Base-by-base conservation (phyloP, 2,797 vertebrate genomes). In the Eulemur albifrons region DNA sequence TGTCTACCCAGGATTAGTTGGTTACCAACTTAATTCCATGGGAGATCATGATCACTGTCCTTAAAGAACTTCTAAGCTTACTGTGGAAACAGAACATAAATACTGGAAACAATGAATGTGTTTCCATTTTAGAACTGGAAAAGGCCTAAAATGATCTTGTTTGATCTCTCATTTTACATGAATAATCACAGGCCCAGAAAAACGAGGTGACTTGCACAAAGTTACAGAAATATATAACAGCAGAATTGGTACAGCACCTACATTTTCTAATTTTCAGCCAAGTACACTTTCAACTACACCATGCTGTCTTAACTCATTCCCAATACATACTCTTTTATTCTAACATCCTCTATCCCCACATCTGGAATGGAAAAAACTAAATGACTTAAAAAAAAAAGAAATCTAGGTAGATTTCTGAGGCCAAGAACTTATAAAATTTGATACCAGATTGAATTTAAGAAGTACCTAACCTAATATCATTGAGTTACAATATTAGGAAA, bases 101-200 rank as follows among this genome's bases (percentile, higher is more conserved):
- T n/a, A 81, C 43, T 61, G 72, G 67, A 90, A 88, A 96, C 25
- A 86, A 81, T 32, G 67, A 85, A 75, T 32, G 9, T n/a, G 32
- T 54, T 90, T 96, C 84, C 77, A 92, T 92, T 88, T 87, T 72
- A 72, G 45, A 97, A 77, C 23, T n/a, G 15, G 52, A 80, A 89
- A 69, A 93, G 17, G 89, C 2, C 15, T 70, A 73, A 92, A 92
- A 82, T 80, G 40, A 92, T 89, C 88, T 70, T 43, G 43, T 90
- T 85, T 32, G 86, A 84, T 21, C n/a, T 38, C 27, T 92, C 76
- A 94, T 27, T 88, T 92, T 75, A 92, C 4, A 23, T 69, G 50
- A 93, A 23, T 80, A 92, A 86, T 52, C 32, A 80, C 11, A 73
- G 21, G 38, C 63, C 25, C 61, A 48, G 61, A 61, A 93, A 95